phyloP scores from a whole-genome alignment of 2,888 invertebrate genomes.

The Lepas anatifera region DNA sequence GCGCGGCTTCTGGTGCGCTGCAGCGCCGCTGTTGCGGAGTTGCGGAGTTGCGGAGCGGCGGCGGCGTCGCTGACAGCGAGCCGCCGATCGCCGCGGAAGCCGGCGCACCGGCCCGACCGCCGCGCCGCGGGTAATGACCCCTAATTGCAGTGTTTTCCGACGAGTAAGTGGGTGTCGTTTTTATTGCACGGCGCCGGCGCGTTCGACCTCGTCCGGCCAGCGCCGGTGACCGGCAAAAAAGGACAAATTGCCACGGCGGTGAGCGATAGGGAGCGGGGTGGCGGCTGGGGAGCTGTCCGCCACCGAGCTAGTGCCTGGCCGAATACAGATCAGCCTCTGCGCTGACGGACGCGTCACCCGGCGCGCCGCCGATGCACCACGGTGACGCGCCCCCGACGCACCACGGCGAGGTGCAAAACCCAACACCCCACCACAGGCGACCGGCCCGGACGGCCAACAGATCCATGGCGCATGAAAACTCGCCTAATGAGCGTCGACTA shows the following conservation, averaged over 20 bases:
- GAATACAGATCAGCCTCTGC: not conserved
- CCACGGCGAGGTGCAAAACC: no score
- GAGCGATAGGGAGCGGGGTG: not conserved
- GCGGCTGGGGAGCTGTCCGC: not conserved
- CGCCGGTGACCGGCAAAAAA: not conserved
- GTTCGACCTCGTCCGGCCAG: no score
- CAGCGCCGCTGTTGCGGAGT: not conserved
- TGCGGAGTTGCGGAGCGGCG: not conserved
- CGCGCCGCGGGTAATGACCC: not conserved
- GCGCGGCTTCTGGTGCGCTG: not conserved
- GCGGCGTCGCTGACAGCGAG: not conserved
- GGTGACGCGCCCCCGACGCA: no score
- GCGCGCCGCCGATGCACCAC: no score
- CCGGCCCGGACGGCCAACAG: no score
- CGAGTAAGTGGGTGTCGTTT: conserved; percentile 9
- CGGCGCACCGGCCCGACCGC: not conserved
- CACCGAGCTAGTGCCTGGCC: no score
- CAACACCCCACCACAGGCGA: no score
- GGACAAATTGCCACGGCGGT: not conserved
- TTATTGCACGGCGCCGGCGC: not conserved
- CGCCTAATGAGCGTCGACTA: no score
- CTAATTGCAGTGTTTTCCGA: not conserved
- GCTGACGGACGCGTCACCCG: no score
- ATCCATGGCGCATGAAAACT: no score
- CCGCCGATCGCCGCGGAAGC: not conserved